Conservation (phyloP, 1,140 invertebrate species). For the Cecropterus lyciades region DNA sequence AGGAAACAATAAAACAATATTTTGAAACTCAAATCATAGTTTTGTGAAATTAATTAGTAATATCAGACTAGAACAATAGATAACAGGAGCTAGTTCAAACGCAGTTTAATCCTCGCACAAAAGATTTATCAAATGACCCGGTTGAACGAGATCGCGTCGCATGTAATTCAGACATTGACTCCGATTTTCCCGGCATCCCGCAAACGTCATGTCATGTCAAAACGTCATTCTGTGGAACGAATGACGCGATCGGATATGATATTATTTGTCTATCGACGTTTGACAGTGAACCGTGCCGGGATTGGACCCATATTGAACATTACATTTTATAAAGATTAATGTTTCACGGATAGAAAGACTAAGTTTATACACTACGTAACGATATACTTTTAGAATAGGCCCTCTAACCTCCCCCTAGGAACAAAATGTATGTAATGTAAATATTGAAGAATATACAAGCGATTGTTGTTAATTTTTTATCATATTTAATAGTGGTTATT, state of each 20-base stretch:
- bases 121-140: not conserved
- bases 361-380: too few relatives aligned
- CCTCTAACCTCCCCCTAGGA: too few relatives aligned
- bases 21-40: too few relatives aligned
- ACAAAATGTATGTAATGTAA: too few relatives aligned
- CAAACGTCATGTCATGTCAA: conserved; percentile 62
- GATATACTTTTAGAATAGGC: too few relatives aligned
- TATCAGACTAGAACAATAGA: too few relatives aligned
- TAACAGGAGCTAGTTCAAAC: too few relatives aligned
- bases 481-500: not conserved
- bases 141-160: conserved; percentile 47
- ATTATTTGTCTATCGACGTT: conserved; percentile 32
- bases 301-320: conserved; percentile 20
- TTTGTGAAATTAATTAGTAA: too few relatives aligned
- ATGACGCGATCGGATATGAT: conserved; percentile 43
- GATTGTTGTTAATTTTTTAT: too few relatives aligned
- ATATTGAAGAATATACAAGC: too few relatives aligned
- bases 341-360: too few relatives aligned
- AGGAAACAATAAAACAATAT: too few relatives aligned
- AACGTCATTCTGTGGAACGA: conserved; percentile 48
- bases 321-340: conserved; percentile 24
- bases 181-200: conserved; percentile 46
- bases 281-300: conserved; percentile 18
- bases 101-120: not conserved
- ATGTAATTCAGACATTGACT: conserved; percentile 60